Base-by-base conservation (phyloP, 2,888 invertebrate species). In the Diadegma fenestrale region DNA sequence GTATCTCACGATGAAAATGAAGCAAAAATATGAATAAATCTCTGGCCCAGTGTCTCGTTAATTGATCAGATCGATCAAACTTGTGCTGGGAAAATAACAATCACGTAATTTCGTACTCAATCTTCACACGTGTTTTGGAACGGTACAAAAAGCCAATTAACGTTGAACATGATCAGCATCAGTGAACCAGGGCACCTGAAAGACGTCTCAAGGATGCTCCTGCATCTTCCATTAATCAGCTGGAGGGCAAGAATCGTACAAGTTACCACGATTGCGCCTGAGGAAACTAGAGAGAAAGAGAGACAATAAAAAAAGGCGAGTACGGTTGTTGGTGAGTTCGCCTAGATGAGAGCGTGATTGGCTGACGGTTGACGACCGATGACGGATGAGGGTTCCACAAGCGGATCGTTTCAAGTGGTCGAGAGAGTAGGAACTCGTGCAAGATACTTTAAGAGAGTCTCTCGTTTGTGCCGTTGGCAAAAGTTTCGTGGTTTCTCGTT, bases 181-280 rank as follows among this genome's bases (percentile, higher is more conserved):
- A 33, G 68, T 64, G 33, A 33, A 48, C 45, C 61, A 30, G 63
- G 63, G 33, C 66, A 61, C 72, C 51, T 73, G 61, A 41, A 33
- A 82, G 75, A 51, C 58, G 83, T 41, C 54, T 61, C 41, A 63
- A 63, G 45, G 73, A 66, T 69, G 68, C 80, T 82, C 80, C n/a
- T 51, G 81, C 68, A 48, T 80, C 88, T 78, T 85, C 87, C 91
- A 91, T 91, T 91, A 91, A 91, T 91, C 91, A 91, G 89, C 86
- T 81, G 79, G 85, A 87, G 85, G 87, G 89, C 89, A 89, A 58
- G 58, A 22, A n/a, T 51, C 69, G 77, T 45, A 61, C 71, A 63
- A 48, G 64, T 69, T 75, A 64, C 51, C 90, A 89, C 88, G 90
- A 91, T 91, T 90, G 89, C 87, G 89, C 89, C 88, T 19, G 33